Evolutionary conservation across 2,113 vertebrate genomes (phyloP).

Genomic region (Myanophis thanlyinensis): DNA sequence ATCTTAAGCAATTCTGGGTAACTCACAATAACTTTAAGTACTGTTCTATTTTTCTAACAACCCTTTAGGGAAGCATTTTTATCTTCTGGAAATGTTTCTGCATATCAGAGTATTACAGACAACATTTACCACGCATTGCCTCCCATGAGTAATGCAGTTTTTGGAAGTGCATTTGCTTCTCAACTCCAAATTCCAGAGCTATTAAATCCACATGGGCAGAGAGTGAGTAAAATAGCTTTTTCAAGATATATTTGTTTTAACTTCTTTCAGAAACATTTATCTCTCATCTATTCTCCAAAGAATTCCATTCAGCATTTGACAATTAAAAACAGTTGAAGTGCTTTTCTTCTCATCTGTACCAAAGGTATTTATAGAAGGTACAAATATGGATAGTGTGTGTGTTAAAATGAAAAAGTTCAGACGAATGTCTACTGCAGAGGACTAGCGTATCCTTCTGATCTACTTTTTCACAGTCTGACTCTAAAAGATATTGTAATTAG

Average conservation of each 20-base stretch:
- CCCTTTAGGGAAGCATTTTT: slow-evolving; percentile 66
- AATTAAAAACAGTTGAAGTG: neutral
- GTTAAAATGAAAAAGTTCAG: neutral
- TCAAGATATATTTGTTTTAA: neutral
- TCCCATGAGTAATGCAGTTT: slow-evolving; percentile 53
- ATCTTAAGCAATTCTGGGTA: neutral
- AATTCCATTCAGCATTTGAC: neutral
- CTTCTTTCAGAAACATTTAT: neutral
- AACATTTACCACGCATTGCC: slow-evolving; percentile 62
- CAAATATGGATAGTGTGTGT: neutral
- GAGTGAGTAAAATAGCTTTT: slow-evolving; percentile 49
- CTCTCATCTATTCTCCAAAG: neutral
- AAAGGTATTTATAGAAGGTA: neutral
- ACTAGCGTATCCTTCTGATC: neutral
- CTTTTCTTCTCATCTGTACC: neutral
- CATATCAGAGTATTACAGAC: slow-evolving; percentile 70
- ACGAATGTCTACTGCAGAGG: neutral
- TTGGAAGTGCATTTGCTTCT: slow-evolving; percentile 55
- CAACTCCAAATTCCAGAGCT: slow-evolving; percentile 66
- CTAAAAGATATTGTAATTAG: neutral
- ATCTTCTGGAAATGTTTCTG: slow-evolving; percentile 64
- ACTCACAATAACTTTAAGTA: neutral
- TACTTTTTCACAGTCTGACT: neutral
- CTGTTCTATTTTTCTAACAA: neutral
- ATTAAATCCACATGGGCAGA: slow-evolving; percentile 58